These are phyloP conservation scores for Chironomus striatipennis DNA, from an alignment of 1,140 invertebrate genomes.

Conservation along the genomic window DNA sequence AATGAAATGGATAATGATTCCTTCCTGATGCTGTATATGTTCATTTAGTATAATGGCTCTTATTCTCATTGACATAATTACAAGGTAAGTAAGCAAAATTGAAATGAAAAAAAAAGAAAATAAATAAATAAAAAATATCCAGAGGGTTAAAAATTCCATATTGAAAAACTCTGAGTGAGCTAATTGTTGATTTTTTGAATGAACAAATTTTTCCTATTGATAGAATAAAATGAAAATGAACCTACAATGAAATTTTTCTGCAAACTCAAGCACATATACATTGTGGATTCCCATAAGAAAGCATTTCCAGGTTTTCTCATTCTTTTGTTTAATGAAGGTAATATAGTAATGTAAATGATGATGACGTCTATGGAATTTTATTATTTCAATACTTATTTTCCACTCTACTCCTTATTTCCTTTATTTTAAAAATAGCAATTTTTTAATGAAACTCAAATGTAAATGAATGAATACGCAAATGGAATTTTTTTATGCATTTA, in stretches of 20 bases:
- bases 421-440: not conserved
- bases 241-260: not conserved
- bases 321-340: slow-evolving; percentile 13
- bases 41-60: slow-evolving; percentile 17
- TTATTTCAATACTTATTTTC: not conserved
- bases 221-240: not conserved
- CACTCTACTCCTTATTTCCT: not conserved
- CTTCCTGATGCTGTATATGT: not conserved
- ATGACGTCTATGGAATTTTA: not conserved
- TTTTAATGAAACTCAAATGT: slow-evolving; percentile 17
- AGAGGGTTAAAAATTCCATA: too few relatives aligned
- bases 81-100: not conserved
- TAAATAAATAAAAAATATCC: too few relatives aligned
- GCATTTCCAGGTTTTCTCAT: not conserved
- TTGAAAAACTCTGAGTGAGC: not conserved
- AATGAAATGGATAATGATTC: not conserved
- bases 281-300: slow-evolving; percentile 12
- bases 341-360: not conserved
- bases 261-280: not conserved
- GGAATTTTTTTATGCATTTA: not conserved
- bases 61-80: slow-evolving; percentile 21
- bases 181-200: too few relatives aligned
- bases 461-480: slow-evolving; percentile 19
- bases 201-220: too few relatives aligned
- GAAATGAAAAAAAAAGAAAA: too few relatives aligned